Conservation (phyloP, 2,113 vertebrate genomes). For the Stigmatopora argus region DNA sequence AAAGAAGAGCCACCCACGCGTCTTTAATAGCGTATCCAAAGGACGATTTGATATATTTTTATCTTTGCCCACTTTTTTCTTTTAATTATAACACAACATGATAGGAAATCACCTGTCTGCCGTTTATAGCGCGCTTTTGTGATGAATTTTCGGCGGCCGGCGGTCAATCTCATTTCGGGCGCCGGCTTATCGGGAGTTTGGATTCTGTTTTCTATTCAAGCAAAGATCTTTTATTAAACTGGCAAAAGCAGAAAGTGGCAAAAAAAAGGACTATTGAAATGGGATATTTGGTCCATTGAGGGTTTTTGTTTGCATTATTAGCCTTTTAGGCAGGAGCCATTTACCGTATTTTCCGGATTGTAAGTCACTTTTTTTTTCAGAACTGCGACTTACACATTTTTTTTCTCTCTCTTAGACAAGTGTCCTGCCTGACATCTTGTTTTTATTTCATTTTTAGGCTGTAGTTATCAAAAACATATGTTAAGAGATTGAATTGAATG, state of each 20-base stretch:
- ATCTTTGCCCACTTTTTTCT: constrained; percentile 6
- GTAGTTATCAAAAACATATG: not conserved
- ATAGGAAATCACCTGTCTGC: constrained; percentile 20
- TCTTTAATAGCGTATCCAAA: constrained; percentile 12
- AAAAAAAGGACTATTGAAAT: not conserved
- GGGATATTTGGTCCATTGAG: not conserved
- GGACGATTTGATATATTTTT: constrained; percentile 36
- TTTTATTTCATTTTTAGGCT: not conserved
- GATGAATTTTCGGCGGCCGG: constrained; percentile 1
- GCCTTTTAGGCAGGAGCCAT: too few relatives aligned
- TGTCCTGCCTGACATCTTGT: not conserved
- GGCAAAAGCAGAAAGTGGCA: not conserved
- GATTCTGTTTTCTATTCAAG: constrained; percentile 1
- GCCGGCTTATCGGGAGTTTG: constrained; percentile 8
- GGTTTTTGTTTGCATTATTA: too few relatives aligned
- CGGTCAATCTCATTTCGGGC: not conserved
- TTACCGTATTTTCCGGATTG: too few relatives aligned
- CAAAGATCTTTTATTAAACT: not conserved
- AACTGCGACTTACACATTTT: too few relatives aligned
- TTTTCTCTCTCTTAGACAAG: not conserved
- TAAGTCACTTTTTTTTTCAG: too few relatives aligned
- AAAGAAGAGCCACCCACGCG: not conserved
- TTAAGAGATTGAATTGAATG: not conserved
- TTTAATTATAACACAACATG: constrained; percentile 14
- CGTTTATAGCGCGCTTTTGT: constrained; percentile 5